phyloP scores from a whole-genome alignment of 2,888 invertebrate species.

The Hemaris fuciformis region DNA sequence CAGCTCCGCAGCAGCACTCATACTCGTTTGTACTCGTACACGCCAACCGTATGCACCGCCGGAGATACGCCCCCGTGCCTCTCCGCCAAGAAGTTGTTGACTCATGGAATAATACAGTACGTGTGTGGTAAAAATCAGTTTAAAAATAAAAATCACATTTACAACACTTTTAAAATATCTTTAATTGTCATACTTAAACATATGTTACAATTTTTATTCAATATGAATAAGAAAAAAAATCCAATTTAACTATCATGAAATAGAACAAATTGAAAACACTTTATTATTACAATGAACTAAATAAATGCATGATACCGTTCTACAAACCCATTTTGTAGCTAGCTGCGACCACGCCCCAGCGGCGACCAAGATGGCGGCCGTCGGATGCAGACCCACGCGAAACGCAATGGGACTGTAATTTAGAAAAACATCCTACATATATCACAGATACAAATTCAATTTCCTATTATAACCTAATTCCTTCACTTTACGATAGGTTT shows the following conservation, averaged over 20 bases:
- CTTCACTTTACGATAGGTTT: conserved; percentile 68
- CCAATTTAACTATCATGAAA: conserved; percentile 65
- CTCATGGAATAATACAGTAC: conserved; percentile 80
- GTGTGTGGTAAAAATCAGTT: conserved; percentile 66
- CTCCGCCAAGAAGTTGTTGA: conserved; percentile 65
- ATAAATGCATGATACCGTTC: conserved; percentile 78
- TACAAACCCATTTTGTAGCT: conserved; percentile 82
- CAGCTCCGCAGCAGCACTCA: conserved; percentile 44
- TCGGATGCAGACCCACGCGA: conserved; percentile 80
- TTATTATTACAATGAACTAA: conserved; percentile 50
- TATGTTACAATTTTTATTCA: conserved; percentile 80
- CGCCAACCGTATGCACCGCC: conserved; percentile 50
- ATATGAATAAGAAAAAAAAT: conserved; percentile 77
- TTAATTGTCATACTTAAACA: conserved; percentile 80
- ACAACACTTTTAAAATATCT: conserved; percentile 47
- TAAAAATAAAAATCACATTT: conserved; percentile 57
- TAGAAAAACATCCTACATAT: conserved; percentile 81
- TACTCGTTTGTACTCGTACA: conserved; percentile 43
- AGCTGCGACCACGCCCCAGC: conserved; percentile 81
- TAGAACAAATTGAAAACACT: conserved; percentile 69
- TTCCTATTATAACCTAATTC: conserved; percentile 59
- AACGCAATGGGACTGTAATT: conserved; percentile 82
- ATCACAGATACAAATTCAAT: conserved; percentile 73
- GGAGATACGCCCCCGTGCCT: conserved; percentile 51
- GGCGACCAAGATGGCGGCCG: conserved; percentile 83